Percentiles rank a stretch among this genome's conserved stretches.
phyloP scores from a whole-genome alignment of 1,140 invertebrate genomes.

The Papilio helenus region DNA sequence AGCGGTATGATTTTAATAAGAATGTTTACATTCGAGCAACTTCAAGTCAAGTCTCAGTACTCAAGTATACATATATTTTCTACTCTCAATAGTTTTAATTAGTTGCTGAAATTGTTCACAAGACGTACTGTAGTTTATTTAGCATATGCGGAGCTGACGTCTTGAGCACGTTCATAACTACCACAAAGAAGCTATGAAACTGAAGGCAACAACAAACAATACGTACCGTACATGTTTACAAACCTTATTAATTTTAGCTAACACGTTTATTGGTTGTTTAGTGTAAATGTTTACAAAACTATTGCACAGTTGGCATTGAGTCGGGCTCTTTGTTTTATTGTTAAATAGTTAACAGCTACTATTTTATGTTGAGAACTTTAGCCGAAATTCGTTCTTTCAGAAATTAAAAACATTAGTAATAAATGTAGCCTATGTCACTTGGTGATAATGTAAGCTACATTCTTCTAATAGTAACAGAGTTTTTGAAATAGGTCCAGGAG shows the following conservation, averaged over 20 bases:
- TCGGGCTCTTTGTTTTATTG: slow-evolving; percentile 4
- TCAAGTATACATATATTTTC: background rate
- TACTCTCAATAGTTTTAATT: background rate
- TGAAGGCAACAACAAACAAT: background rate
- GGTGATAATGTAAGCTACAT: too few relatives aligned
- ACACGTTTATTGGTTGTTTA: slow-evolving; percentile 31
- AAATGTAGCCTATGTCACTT: too few relatives aligned
- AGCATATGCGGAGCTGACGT: slow-evolving; percentile 9
- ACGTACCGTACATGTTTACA: background rate
- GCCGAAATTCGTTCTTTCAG: too few relatives aligned
- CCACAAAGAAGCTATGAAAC: slow-evolving; percentile 19
- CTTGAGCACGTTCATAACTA: slow-evolving; percentile 1
- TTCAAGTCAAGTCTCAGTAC: background rate
- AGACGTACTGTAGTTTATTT: background rate
- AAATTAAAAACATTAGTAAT: too few relatives aligned
- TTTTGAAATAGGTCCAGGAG: too few relatives aligned
- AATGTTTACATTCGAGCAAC: background rate
- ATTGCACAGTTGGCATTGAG: slow-evolving; percentile 21
- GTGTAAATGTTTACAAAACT: slow-evolving; percentile 20
- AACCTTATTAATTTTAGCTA: slow-evolving; percentile 28
- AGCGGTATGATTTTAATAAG: background rate
- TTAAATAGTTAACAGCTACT: background rate
- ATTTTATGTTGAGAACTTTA: background rate
- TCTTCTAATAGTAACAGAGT: too few relatives aligned
- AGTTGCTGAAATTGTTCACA: background rate